Conservation (phyloP, 2,888 invertebrate genomes). For the Amphipyra berbera region DNA sequence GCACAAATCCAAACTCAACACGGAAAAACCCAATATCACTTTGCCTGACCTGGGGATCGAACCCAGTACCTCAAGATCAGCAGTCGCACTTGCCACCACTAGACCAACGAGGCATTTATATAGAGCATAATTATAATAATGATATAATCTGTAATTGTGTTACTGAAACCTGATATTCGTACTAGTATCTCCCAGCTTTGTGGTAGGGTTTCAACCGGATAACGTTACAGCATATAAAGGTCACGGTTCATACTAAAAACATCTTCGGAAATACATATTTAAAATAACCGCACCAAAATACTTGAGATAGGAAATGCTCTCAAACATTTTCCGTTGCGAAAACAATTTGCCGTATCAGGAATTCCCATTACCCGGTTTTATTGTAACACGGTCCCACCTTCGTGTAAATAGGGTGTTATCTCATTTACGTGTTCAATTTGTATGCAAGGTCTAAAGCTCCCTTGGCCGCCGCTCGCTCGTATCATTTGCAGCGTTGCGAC, state of each 20-base stretch:
- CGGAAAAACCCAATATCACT: too few relatives aligned
- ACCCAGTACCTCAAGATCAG: too few relatives aligned
- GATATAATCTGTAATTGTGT: slow-evolving; percentile 36
- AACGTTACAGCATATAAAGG: slow-evolving; percentile 48
- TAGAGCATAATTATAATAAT: too few relatives aligned
- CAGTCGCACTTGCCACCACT: too few relatives aligned
- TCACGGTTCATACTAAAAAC: slow-evolving; percentile 26
- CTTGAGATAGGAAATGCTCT: slow-evolving; percentile 58
- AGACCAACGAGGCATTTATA: too few relatives aligned
- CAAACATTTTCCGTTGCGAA: slow-evolving; percentile 58
- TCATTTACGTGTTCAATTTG: slow-evolving; percentile 86
- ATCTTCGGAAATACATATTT: slow-evolving; percentile 51
- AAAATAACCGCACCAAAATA: slow-evolving; percentile 41
- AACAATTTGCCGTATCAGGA: slow-evolving; percentile 74
- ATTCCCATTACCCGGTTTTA: slow-evolving; percentile 74
- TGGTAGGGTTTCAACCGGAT: slow-evolving; percentile 39
- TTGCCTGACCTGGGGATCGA: too few relatives aligned
- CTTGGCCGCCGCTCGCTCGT: slow-evolving; percentile 65
- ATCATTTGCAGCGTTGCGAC: slow-evolving; percentile 54
- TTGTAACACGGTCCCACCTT: slow-evolving; percentile 63
- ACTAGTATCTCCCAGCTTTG: slow-evolving; percentile 5
- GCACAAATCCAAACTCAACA: too few relatives aligned
- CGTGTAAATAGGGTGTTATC: slow-evolving; percentile 74
- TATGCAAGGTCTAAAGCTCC: slow-evolving; percentile 84
- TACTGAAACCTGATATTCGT: slow-evolving; percentile 45